A percentile compares a stretch with the other conserved stretches of the same genome.
Conservation (phyloP, 2,113 vertebrate genomes). For the Vanacampus margaritifer region DNA sequence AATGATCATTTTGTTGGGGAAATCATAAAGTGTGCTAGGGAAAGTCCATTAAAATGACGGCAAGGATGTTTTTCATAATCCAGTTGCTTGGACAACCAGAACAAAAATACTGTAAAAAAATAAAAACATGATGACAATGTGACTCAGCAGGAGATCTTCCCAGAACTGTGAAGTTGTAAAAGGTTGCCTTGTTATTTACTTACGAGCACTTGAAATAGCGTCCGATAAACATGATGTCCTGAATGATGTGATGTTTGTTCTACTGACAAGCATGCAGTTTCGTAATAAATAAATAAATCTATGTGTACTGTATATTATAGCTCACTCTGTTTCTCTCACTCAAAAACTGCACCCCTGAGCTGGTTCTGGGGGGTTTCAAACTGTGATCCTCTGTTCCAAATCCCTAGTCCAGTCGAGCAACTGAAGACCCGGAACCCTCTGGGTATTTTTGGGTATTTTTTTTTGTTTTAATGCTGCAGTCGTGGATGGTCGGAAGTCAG, state of each 20-base stretch:
- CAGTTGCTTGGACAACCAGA: slow-evolving; percentile 53
- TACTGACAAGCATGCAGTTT: not conserved
- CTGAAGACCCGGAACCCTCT: no score
- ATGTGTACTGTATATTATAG: no score
- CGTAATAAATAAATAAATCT: not conserved
- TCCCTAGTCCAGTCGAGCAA: no score
- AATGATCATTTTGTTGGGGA: no score
- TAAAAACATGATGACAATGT: slow-evolving; percentile 50
- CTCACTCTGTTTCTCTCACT: not conserved
- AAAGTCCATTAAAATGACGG: slow-evolving; percentile 58
- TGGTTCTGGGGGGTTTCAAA: no score
- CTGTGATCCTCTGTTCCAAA: no score
- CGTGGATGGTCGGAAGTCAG: no score
- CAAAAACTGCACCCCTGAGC: no score
- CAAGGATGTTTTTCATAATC: slow-evolving; percentile 47
- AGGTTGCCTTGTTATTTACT: not conserved
- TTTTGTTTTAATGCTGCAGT: no score
- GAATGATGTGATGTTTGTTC: not conserved
- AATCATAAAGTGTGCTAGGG: not conserved
- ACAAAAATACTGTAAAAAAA: slow-evolving; percentile 57
- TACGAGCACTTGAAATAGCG: not conserved
- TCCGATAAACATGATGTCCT: slow-evolving; percentile 1
- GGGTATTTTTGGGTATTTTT: no score
- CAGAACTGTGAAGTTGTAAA: slow-evolving; percentile 46
- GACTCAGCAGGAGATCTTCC: slow-evolving; percentile 53